Evolutionary conservation across 1,140 invertebrate genomes (phyloP), one percentile per base, ranked within the genome.

Genomic region (Zaprionus davidi): DNA sequence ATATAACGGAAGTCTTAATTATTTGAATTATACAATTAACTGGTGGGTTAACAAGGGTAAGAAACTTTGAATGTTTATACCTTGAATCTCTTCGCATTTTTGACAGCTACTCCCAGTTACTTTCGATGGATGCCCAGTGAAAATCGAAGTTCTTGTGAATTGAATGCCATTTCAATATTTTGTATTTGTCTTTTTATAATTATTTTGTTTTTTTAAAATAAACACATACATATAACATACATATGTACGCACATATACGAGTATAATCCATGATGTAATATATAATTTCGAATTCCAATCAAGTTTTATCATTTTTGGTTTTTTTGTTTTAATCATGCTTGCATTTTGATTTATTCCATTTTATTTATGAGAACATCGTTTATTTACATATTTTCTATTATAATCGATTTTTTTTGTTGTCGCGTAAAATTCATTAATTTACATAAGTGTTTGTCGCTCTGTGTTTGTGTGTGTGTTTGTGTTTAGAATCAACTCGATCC

Each of bases 131-230:
- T 34, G 9, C 9, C 31, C 56, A 62, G 46, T 53, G 36, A 66
- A 76, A 57, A 38, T 58, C 24, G n/a, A 41, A 62, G 13, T 28
- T 7, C 11, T 31, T 67, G 3, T 34, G 17, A 81, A 81, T 83
- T 87, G 84, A 88, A 88, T 83, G 83, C 81, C 84, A 78, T 88
- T 82, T 78, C 69, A 83, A 86, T 86, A 77, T 66, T 79, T 78
- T 82, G 57, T 75, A 75, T 78, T 78, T 85, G 38, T 51, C 46
- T 20, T 74, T 74, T 77, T 31, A 41, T 65, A 57, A 72, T 67
- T 62, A 44, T 60, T 70, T 59, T 55, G 60, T 66, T 87, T 84
- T 84, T 84, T 81, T 83, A 78, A 79, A 88, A 83, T 87, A 84
- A 80, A 82, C 82, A 68, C 72, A 78, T 83, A 87, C 69, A 77